Conservation (phyloP, 2,113 vertebrate species). For the Tor tambroides region DNA sequence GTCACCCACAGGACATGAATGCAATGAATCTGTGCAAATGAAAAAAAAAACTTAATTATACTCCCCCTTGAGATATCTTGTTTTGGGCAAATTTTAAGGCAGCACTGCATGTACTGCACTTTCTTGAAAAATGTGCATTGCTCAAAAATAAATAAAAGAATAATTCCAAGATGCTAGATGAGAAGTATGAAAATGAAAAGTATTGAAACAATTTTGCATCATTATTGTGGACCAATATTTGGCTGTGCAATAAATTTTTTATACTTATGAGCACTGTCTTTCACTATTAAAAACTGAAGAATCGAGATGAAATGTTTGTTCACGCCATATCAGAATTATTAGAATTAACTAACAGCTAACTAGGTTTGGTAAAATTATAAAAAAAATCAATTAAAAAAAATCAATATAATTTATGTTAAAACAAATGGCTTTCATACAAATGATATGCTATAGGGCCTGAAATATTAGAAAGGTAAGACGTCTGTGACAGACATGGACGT, state of each 20-base stretch:
- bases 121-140: neutral
- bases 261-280: too few relatives aligned
- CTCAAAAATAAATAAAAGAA: too few relatives aligned
- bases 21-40: neutral
- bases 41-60: neutral
- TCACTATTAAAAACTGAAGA: too few relatives aligned
- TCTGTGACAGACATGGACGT: constrained; percentile 39
- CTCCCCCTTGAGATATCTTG: neutral
- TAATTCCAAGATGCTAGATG: too few relatives aligned
- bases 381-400: neutral
- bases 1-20: neutral
- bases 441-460: neutral
- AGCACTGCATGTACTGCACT: neutral
- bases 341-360: too few relatives aligned
- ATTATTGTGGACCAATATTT: neutral
- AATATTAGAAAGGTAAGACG: neutral
- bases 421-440: neutral
- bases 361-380: neutral
- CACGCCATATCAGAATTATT: too few relatives aligned
- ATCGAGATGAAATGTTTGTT: too few relatives aligned
- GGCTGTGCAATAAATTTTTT: too few relatives aligned
- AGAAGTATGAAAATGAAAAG: too few relatives aligned
- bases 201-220: neutral
- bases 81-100: neutral
- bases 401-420: neutral